Evolutionary conservation across 2,888 invertebrate species (phyloP).

Genomic region (Nemoura dubitans): DNA sequence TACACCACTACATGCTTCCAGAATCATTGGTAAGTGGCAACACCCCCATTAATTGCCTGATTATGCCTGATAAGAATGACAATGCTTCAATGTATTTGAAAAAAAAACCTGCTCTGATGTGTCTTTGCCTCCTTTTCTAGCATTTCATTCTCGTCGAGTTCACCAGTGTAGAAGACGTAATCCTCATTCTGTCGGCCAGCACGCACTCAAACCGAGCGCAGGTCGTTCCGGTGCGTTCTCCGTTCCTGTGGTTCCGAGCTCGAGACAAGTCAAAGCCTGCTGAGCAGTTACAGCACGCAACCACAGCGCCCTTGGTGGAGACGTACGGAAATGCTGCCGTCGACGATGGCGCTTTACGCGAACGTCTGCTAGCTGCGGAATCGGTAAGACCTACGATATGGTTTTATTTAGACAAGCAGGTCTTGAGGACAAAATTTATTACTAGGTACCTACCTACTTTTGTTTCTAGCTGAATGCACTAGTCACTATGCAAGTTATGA

Average conservation of each 20-base stretch:
- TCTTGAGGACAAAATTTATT: too few relatives aligned
- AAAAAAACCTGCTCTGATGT: too few relatives aligned
- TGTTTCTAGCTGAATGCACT: too few relatives aligned
- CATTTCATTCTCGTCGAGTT: constrained; percentile 83
- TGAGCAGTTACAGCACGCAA: constrained; percentile 50
- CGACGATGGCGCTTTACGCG: constrained; percentile 26
- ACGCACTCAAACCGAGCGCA: constrained; percentile 67
- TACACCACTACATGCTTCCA: constrained; percentile 70
- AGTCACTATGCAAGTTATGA: too few relatives aligned
- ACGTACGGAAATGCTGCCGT: constrained; percentile 39
- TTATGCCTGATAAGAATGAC: too few relatives aligned
- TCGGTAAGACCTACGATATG: constrained; percentile 45
- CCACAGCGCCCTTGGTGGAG: neutral
- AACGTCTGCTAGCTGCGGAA: constrained; percentile 42
- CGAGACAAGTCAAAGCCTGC: constrained; percentile 56
- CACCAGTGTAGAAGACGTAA: constrained; percentile 63
- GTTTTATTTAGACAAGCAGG: neutral
- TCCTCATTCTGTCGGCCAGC: constrained; percentile 66
- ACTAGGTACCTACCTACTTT: too few relatives aligned
- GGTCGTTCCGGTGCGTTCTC: constrained; percentile 72
- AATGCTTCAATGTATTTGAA: too few relatives aligned
- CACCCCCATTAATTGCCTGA: neutral
- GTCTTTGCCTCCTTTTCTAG: constrained; percentile 59
- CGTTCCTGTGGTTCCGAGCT: constrained; percentile 78
- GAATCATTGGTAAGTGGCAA: constrained; percentile 58